A percentile compares a stretch with the other conserved stretches of the same genome.
These are phyloP conservation scores for Tiphia femorata DNA, from an alignment of 2,888 invertebrate species.

Conservation along the genomic window DNA sequence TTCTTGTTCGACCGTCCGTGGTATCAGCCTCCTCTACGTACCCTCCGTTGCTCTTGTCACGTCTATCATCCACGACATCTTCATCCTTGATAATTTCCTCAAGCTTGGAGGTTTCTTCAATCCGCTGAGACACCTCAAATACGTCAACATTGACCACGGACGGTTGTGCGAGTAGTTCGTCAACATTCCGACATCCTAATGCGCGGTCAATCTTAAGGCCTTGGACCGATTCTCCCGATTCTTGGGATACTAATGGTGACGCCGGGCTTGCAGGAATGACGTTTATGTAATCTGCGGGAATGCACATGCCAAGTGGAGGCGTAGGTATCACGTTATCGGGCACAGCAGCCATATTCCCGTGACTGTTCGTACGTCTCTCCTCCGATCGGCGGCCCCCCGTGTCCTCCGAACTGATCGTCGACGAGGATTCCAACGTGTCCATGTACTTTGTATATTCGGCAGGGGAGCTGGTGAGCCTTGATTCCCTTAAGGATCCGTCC, in stretches of 20 bases:
- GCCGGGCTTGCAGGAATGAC: constrained; percentile 15
- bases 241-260: too few relatives aligned
- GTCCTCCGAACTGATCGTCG: neutral
- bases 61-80: constrained; percentile 4
- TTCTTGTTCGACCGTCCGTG: constrained; percentile 36
- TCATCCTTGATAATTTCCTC: constrained; percentile 10
- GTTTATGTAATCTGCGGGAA: constrained; percentile 57
- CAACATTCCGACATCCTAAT: too few relatives aligned
- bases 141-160: too few relatives aligned
- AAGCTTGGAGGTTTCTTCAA: neutral
- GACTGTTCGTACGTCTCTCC: constrained; percentile 29
- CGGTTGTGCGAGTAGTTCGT: too few relatives aligned
- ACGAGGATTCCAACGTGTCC: constrained; percentile 40
- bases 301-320: constrained; percentile 58
- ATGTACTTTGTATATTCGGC: constrained; percentile 40
- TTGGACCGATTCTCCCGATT: neutral
- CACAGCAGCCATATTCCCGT: constrained; percentile 47
- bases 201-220: too few relatives aligned
- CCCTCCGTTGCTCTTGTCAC: constrained; percentile 24
- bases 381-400: too few relatives aligned
- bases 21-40: constrained; percentile 34
- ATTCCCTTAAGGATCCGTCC: constrained; percentile 48
- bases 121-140: too few relatives aligned
- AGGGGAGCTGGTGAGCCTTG: constrained; percentile 58
- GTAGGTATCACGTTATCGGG: constrained; percentile 34